These are phyloP conservation scores for Rana temporaria DNA, from an alignment of 2,113 vertebrate species.

Conservation along the genomic window DNA sequence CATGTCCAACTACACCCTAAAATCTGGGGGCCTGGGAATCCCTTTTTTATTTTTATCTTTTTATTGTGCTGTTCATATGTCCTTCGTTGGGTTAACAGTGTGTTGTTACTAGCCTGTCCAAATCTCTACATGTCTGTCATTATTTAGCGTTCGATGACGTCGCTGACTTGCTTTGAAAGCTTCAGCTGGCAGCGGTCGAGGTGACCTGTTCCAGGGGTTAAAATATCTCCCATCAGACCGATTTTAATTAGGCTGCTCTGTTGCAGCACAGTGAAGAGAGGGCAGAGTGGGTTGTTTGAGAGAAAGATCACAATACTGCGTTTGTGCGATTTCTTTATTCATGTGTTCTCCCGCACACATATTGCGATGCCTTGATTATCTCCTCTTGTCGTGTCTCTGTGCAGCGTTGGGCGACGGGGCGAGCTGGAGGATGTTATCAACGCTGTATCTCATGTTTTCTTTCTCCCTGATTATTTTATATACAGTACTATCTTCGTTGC, in stretches of 20 bases:
- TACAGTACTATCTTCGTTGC: too few species aligned
- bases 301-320: conserved; percentile 41
- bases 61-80: background rate
- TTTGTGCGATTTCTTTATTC: conserved; percentile 40
- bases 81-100: background rate
- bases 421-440: too few species aligned
- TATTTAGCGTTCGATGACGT: conserved; percentile 7
- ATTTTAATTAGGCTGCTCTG: conserved; percentile 56
- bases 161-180: background rate
- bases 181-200: conserved; percentile 3
- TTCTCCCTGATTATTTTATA: too few species aligned
- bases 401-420: background rate
- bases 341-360: conserved; percentile 15
- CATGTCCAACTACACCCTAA: too few species aligned
- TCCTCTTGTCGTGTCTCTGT: background rate
- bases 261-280: conserved; percentile 49
- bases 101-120: background rate
- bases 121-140: conserved; percentile 23
- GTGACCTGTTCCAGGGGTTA: conserved; percentile 58
- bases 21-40: too few species aligned
- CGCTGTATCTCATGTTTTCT: too few species aligned
- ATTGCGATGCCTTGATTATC: conserved; percentile 11
- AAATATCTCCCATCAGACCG: conserved; percentile 55
- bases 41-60: too few species aligned
- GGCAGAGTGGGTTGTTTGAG: conserved; percentile 56